Evolutionary conservation across 2,113 vertebrate genomes (phyloP).

Genomic region (Xerus inauris): DNA sequence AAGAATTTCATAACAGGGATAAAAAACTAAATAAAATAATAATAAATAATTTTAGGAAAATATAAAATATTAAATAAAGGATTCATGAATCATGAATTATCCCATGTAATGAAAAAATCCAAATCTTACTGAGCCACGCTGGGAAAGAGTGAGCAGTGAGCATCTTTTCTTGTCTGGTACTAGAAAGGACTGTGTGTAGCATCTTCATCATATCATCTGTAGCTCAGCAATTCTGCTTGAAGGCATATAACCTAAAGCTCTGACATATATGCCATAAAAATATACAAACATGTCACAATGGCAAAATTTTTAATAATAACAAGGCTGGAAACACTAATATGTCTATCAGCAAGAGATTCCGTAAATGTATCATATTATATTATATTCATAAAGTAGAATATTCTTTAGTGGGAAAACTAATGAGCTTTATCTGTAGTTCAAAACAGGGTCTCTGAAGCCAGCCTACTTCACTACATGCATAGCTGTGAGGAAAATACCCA

Average conservation of each 20-base stretch:
- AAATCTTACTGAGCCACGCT: background rate
- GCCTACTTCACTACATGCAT: fast-evolving
- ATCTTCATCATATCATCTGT: background rate
- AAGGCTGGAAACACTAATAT: background rate
- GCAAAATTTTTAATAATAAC: background rate
- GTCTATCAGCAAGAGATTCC: background rate
- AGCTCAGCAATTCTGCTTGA: background rate
- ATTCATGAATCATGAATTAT: background rate
- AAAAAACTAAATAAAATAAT: background rate
- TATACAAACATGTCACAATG: background rate
- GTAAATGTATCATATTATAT: background rate
- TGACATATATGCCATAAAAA: background rate
- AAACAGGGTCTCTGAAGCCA: background rate
- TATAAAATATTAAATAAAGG: background rate
- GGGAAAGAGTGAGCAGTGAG: background rate
- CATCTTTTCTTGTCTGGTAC: background rate
- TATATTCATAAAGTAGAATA: background rate
- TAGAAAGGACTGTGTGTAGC: background rate
- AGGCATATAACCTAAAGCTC: background rate
- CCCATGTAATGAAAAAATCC: background rate
- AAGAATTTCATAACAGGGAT: background rate
- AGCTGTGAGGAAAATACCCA: background rate
- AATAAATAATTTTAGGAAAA: conserved; percentile 40
- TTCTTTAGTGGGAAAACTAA: background rate
- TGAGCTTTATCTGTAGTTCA: background rate